Conservation (phyloP, 2,113 vertebrate species). For the Tragelaphus imberbis region DNA sequence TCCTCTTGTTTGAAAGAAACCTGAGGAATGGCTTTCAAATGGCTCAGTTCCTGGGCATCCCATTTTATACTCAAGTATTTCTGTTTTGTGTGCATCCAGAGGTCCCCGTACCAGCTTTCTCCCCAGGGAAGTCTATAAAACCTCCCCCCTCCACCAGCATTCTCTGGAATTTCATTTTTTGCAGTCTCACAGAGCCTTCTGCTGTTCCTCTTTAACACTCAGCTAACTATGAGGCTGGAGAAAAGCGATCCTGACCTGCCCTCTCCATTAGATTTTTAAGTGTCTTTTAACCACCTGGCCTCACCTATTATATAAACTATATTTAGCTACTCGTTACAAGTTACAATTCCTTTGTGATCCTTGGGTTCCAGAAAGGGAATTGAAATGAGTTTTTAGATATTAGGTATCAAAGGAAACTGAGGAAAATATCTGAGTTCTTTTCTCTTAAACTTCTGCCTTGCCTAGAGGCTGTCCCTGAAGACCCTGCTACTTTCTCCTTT, state of each 20-base stretch:
- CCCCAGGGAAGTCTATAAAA: background rate
- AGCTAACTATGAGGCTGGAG: conserved; percentile 4
- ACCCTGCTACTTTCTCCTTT: background rate
- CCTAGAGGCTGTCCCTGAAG: background rate
- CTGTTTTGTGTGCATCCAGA: background rate
- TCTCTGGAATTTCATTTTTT: background rate
- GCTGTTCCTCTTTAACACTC: conserved; percentile 7
- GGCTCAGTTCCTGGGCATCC: background rate
- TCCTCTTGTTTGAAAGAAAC: background rate
- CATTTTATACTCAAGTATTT: background rate
- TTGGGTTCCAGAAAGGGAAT: background rate
- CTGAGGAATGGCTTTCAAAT: background rate
- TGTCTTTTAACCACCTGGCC: background rate
- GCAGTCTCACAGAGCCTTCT: conserved; percentile 26
- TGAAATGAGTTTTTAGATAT: conserved; percentile 28
- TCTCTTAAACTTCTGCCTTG: background rate
- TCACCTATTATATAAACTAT: conserved; percentile 33
- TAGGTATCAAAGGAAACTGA: conserved; percentile 27
- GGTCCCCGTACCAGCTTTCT: background rate
- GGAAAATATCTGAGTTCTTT: background rate
- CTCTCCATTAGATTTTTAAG: background rate
- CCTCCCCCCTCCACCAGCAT: background rate
- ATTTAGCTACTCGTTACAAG: background rate
- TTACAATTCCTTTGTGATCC: background rate
- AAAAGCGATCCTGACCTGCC: background rate